phyloP scores from a whole-genome alignment of 2,888 invertebrate genomes.

The Sipha maydis region DNA sequence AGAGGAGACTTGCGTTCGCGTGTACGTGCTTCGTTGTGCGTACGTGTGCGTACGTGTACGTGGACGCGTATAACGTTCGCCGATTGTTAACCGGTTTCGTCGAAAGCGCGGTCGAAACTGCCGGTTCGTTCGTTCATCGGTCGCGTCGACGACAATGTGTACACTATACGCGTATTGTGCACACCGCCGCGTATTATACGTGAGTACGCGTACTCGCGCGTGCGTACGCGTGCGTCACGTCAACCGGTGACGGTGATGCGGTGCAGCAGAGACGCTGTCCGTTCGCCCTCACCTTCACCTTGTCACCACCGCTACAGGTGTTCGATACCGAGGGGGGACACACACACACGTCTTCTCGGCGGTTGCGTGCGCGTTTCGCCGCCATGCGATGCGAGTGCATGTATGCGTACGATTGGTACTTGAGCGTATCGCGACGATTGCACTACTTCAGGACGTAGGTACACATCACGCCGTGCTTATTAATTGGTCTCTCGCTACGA shows the following conservation, averaged over 20 bases:
- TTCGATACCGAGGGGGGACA: background rate
- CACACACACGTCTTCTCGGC: background rate
- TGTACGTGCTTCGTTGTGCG: too few relatives aligned
- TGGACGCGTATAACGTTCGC: background rate
- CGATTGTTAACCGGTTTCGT: slow-evolving; percentile 53
- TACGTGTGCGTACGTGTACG: too few relatives aligned
- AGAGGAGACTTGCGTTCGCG: slow-evolving; percentile 11
- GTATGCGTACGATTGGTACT: too few relatives aligned
- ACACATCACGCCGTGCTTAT: too few relatives aligned
- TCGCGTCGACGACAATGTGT: slow-evolving; percentile 41
- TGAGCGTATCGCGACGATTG: too few relatives aligned
- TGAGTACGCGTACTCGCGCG: background rate
- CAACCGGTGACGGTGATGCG: too few relatives aligned
- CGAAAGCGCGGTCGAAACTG: slow-evolving; percentile 55
- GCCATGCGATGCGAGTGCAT: too few relatives aligned
- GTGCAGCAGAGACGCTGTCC: background rate
- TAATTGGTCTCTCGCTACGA: too few relatives aligned
- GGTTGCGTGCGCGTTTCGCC: too few relatives aligned
- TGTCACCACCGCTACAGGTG: background rate
- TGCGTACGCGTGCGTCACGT: background rate
- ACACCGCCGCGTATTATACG: background rate
- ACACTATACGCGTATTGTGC: background rate
- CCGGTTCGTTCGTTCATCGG: slow-evolving; percentile 51
- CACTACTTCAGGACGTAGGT: too few relatives aligned
- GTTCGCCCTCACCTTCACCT: slow-evolving; percentile 5